Base-by-base conservation (phyloP, 1,140 invertebrate species). In the Bicyclus anynana region DNA sequence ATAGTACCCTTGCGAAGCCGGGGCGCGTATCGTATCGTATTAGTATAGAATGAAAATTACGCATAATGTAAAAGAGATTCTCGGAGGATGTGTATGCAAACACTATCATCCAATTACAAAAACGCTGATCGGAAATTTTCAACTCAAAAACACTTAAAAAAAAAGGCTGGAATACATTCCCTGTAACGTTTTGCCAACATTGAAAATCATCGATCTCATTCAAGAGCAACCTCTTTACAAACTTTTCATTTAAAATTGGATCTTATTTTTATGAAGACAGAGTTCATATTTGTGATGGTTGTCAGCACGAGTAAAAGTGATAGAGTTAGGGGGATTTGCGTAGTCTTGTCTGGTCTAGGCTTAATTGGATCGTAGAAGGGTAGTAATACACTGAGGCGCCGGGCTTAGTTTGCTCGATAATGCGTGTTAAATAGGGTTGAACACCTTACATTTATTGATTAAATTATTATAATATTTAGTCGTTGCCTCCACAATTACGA, bases 301-400 rank as follows among this genome's bases (percentile, higher is more conserved):
- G 5, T 6, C 5, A 12, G 6, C 20, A 60, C 61, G 53, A 68
- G 63, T 69, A 68, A 72, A 67, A 69, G 67, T 72, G 67, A 69
- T 57, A 27, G 51, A 47, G 60, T 62, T 65, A 61, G 64, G 55
- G 54, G 71, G 65, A 69, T 72, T 77, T 70, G 58, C 72, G 71
- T 68, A 68, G 69, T 67, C 61, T 74, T 66, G 69, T 70, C 63
- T 74, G 68, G 71, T 55, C 64, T 71, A 70, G 71, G 63, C 72
- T 75, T 77, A 77, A 77, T 77, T 77, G 72, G 74, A 77, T 77
- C 64, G 65, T 55, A 71, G 67, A 70, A 65, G 67, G 67, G 60
- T 62, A 66, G 67, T 65, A 67, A 67, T 66, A 72, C 66, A 65
- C 53, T 50, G 57, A 65, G 56, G 47, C 46, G 58, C 49, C 47